A percentile compares a stretch with the other conserved stretches of the same genome.
Evolutionary conservation across 2,888 invertebrate genomes (phyloP).

Genomic region (Gymnosoma rotundatum): DNA sequence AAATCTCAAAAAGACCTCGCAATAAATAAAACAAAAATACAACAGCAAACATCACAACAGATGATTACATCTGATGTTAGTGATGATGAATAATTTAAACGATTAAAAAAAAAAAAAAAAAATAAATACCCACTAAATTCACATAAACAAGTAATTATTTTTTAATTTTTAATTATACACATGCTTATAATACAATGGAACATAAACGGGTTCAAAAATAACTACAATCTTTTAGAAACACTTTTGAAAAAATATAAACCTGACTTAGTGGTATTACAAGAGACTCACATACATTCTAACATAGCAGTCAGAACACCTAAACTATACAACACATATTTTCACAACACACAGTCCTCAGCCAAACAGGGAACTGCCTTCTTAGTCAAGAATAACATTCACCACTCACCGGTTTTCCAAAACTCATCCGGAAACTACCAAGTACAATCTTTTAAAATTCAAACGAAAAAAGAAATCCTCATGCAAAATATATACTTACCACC

Average conservation of each 20-base stretch:
- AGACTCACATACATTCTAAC: constrained; percentile 1
- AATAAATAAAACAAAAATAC: constrained; percentile 8
- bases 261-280: constrained; percentile 15
- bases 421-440: too few relatives aligned
- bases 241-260: constrained; percentile 19
- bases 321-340: constrained; percentile 10
- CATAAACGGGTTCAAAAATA: constrained; percentile 8
- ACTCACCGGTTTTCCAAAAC: too few relatives aligned
- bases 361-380: constrained; percentile 8
- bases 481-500: too few relatives aligned
- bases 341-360: background rate
- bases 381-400: background rate
- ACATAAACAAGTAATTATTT: too few relatives aligned
- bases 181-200: too few relatives aligned
- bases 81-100: constrained; percentile 2
- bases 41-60: background rate
- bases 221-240: background rate
- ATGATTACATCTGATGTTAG: background rate
- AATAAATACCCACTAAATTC: too few relatives aligned
- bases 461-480: too few relatives aligned
- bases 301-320: background rate
- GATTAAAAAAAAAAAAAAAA: too few relatives aligned
- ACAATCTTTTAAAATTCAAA: too few relatives aligned
- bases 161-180: too few relatives aligned
- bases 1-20: background rate